Evolutionary conservation across 37 sponge, comb jelly and placozoan species (phyloP).

Genomic region (Hormiphora californensis): DNA sequence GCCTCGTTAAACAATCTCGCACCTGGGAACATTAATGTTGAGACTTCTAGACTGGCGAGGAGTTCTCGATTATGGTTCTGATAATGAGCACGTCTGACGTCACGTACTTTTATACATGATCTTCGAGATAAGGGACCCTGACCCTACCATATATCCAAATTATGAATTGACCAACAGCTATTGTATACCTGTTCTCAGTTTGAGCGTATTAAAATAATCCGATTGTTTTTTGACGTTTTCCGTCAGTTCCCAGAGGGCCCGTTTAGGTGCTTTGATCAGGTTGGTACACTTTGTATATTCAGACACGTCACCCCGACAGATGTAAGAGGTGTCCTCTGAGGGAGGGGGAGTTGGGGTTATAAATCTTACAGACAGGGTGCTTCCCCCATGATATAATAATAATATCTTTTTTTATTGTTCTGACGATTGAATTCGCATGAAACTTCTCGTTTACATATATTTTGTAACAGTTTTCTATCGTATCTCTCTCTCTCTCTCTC

Average conservation of each 20-base stretch:
- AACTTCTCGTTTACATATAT: too few species aligned
- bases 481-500: too few species aligned
- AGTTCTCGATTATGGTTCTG: neutral
- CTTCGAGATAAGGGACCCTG: neutral
- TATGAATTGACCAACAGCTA: neutral
- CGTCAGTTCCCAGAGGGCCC: slow-evolving; percentile 68
- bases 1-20: neutral
- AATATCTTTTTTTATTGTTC: too few species aligned
- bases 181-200: neutral
- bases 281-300: slow-evolving; percentile 85
- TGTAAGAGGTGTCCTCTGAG: slow-evolving; percentile 57
- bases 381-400: too few species aligned
- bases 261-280: slow-evolving; percentile 64
- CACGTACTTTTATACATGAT: neutral
- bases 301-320: slow-evolving; percentile 82
- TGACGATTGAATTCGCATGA: too few species aligned
- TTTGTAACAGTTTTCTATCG: too few species aligned
- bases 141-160: neutral
- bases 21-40: neutral
- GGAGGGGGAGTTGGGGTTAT: too few species aligned
- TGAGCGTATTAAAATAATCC: neutral
- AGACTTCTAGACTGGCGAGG: neutral
- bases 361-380: too few species aligned
- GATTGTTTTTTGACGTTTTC: slow-evolving; percentile 53
- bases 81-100: neutral